Evolutionary conservation across 2,113 vertebrate genomes (phyloP), one percentile per base, ranked within the genome.

Genomic region (Lamprotornis superbus): DNA sequence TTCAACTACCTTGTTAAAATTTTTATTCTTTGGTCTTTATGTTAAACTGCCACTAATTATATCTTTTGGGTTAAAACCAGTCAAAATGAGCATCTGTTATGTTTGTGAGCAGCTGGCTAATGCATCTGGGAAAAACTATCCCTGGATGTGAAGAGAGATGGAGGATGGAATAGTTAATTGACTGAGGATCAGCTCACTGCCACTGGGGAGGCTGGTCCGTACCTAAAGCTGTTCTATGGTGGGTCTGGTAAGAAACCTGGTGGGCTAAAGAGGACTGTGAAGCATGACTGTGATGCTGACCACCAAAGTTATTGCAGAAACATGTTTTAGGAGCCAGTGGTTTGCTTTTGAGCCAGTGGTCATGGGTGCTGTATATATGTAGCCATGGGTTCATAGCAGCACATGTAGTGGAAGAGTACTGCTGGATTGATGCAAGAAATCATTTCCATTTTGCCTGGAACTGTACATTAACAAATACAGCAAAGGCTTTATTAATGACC

Each of bases 1-100:
- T 75, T 89, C 67, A 57, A 79, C 65, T 76, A 20, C 7, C 21
- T 69, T 77, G 50, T 59, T 80, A 94, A 79, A 40, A 37, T 19
- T 22, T 46, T 79, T 63, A 49, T 68, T 89, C 55, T 91, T 81
- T 85, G 46, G 50, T 83, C 42, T 95, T 90, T 73, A 69, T 86
- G 75, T 83, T 92, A 82, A 88, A 85, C 50, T 89, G 59, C 35
- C 78, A 80, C 83, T 88, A 89, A 87, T 89, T 76, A 47, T 57
- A 55, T 85, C 61, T 91, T 96, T 90, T 83, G 61, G 84, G 84
- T 84, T 96, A 82, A 92, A 90, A 89, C 57, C 57, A 92, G 84
- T 84, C 87, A 80, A 94, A 89, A 14, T 53, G 57, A 91, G 77
- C 83, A 89, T 92, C 71, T 95, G 89, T 83, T 94, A 50, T 30